Percentiles rank a stretch among this genome's conserved stretches.
Conservation (phyloP, 1,140 invertebrate species). For the Drosophila obscura region DNA sequence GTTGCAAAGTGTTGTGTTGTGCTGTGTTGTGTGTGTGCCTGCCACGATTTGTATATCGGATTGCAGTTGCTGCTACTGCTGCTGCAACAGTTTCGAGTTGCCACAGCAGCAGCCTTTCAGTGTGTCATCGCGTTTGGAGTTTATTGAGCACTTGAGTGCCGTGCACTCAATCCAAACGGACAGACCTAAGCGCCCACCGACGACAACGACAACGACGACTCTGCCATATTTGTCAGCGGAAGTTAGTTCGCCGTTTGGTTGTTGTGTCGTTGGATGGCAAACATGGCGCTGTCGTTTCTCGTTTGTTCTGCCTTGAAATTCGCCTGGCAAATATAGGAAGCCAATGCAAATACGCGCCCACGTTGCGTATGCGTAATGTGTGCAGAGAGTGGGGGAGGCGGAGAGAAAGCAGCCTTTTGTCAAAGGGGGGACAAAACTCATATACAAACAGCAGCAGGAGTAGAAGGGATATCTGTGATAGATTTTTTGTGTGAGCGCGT, state of each 20-base stretch:
- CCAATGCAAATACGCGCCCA: slow-evolving; percentile 68
- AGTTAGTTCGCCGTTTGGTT: slow-evolving; percentile 27
- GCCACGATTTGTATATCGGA: slow-evolving; percentile 33
- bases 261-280: slow-evolving; percentile 38
- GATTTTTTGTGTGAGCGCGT: slow-evolving; percentile 9
- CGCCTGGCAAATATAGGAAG: slow-evolving; percentile 57
- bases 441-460: slow-evolving; percentile 23
- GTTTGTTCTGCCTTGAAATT: slow-evolving; percentile 41
- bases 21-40: not conserved
- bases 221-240: slow-evolving; percentile 61
- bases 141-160: slow-evolving; percentile 73
- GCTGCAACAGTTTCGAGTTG: slow-evolving; percentile 29
- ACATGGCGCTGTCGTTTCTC: slow-evolving; percentile 54
- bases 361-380: slow-evolving; percentile 63
- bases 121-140: slow-evolving; percentile 48
- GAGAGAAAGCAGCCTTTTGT: slow-evolving; percentile 11
- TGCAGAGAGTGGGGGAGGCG: not conserved
- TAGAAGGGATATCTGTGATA: slow-evolving; percentile 16
- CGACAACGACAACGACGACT: slow-evolving; percentile 24
- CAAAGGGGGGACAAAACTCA: slow-evolving; percentile 23
- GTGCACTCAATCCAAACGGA: slow-evolving; percentile 57
- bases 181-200: slow-evolving; percentile 29
- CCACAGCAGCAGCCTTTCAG: slow-evolving; percentile 3
- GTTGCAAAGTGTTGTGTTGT: slow-evolving; percentile 29
- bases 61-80: not conserved